A percentile compares a stretch with the other conserved stretches of the same genome.
Evolutionary conservation across 2,888 invertebrate species (phyloP).

Genomic region (Taphrorychus bicolor): DNA sequence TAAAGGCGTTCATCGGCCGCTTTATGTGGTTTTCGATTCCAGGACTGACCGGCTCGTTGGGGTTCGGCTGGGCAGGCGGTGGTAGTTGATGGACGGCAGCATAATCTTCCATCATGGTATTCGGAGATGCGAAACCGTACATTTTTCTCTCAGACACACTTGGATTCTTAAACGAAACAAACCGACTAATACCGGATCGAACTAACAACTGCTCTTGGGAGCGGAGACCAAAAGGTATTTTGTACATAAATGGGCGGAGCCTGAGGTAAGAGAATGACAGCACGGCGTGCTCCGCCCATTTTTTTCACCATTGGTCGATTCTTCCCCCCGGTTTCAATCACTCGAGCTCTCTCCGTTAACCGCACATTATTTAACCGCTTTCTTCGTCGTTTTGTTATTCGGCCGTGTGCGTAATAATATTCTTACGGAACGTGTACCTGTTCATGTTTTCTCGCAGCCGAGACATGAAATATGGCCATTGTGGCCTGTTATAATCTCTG

Average conservation of each 20-base stretch:
- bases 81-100: slow-evolving; percentile 35
- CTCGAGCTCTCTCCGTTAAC: slow-evolving; percentile 40
- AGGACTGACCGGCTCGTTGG: slow-evolving; percentile 43
- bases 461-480: slow-evolving; percentile 39
- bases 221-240: slow-evolving; percentile 47
- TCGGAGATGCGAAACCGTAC: slow-evolving; percentile 49
- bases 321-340: slow-evolving; percentile 47
- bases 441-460: slow-evolving; percentile 46
- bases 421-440: slow-evolving; percentile 49
- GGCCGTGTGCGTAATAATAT: slow-evolving; percentile 44
- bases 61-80: slow-evolving; percentile 12
- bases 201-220: slow-evolving; percentile 48
- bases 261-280: slow-evolving; percentile 48
- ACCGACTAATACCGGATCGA: background rate
- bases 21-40: slow-evolving; percentile 82
- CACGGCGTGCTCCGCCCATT: slow-evolving; percentile 49
- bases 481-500: slow-evolving; percentile 38
- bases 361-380: slow-evolving; percentile 48
- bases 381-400: slow-evolving; percentile 43
- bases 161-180: background rate
- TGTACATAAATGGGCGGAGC: slow-evolving; percentile 47
- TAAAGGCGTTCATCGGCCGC: slow-evolving; percentile 97
- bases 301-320: slow-evolving; percentile 56
- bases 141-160: slow-evolving; percentile 33
- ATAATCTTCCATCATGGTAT: slow-evolving; percentile 54